Conservation (phyloP, 2,113 vertebrate species). For the human region GRCh38 chr9:19440501-19441000, state of each 20-base stretch:
- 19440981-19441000: neutral
- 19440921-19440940: neutral
- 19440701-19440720: accelerated
- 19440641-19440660: neutral
- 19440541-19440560: neutral
- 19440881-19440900: neutral
- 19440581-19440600: neutral
- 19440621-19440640: neutral
- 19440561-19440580: neutral
- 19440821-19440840: neutral
- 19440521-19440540: neutral
- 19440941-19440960: neutral
- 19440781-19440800: neutral
- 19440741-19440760: neutral
- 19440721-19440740: neutral
- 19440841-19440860: neutral
- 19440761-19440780: too few relatives aligned
- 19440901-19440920: neutral
- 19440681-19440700: neutral
- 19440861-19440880: neutral
- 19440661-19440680: neutral
- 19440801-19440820: neutral
- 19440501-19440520: neutral
- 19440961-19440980: neutral
- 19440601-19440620: neutral